These are phyloP conservation scores for Crocidura indochinensis DNA, from an alignment of 2,797 vertebrate species.

Conservation along the genomic window DNA sequence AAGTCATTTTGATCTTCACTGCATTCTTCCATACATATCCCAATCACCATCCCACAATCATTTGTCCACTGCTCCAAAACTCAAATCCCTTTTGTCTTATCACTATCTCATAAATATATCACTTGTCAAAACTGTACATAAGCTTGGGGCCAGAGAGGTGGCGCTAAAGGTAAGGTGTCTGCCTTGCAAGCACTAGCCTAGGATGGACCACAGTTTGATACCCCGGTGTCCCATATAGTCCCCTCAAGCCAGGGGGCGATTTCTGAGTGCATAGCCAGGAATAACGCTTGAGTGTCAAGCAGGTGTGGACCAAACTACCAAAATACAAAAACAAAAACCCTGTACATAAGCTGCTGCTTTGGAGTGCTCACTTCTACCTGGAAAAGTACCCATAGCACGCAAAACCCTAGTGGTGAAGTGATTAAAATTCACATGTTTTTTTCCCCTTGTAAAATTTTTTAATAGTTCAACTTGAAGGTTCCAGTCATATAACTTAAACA, in stretches of 20 bases:
- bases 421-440: background rate
- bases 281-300: too few relatives aligned
- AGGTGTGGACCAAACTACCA: too few relatives aligned
- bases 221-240: too few relatives aligned
- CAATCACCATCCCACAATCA: background rate
- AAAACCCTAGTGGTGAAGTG: background rate
- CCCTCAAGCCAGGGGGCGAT: too few relatives aligned
- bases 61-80: background rate
- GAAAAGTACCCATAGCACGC: background rate
- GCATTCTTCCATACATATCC: background rate
- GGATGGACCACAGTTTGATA: too few relatives aligned
- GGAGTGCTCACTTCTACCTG: conserved; percentile 9
- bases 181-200: too few relatives aligned
- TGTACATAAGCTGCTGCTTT: background rate
- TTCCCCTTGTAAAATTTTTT: background rate
- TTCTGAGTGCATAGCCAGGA: too few relatives aligned
- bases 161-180: too few relatives aligned
- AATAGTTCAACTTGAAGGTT: background rate
- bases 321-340: too few relatives aligned
- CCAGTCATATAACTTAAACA: background rate
- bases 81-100: background rate
- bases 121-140: background rate
- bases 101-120: background rate
- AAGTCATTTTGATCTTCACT: background rate
- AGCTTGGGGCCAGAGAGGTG: background rate